Evolutionary conservation across 2,888 invertebrate species (phyloP).

Genomic region (Acrobasis repandana): DNA sequence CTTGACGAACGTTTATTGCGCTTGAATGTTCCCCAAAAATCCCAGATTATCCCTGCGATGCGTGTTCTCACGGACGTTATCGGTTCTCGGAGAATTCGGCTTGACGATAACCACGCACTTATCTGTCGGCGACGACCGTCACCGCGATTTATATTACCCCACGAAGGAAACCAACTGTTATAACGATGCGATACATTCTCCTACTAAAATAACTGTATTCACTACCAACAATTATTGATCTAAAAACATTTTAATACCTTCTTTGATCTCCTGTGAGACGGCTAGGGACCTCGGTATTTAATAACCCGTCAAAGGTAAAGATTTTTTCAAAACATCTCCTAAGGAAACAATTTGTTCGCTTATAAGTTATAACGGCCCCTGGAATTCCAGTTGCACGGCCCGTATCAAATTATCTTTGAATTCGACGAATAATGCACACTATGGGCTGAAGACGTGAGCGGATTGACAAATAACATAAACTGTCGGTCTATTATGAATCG

Average conservation of each 20-base stretch:
- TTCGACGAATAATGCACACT: constrained; percentile 44
- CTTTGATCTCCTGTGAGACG: constrained; percentile 1
- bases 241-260: neutral
- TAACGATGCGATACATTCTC: neutral
- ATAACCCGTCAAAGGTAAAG: neutral
- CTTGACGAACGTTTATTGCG: constrained; percentile 49
- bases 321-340: neutral
- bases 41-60: constrained; percentile 52
- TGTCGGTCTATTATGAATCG: constrained; percentile 49
- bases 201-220: neutral
- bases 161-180: constrained; percentile 8
- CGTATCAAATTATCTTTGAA: constrained; percentile 50
- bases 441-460: constrained; percentile 55
- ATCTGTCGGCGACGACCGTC: constrained; percentile 55
- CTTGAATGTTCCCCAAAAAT: constrained; percentile 46
- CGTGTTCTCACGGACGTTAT: constrained; percentile 70
- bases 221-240: neutral
- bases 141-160: constrained; percentile 48
- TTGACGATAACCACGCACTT: constrained; percentile 68
- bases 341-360: neutral
- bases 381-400: constrained; percentile 52
- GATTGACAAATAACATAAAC: constrained; percentile 57
- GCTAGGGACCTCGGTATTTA: neutral
- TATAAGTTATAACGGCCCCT: constrained; percentile 45
- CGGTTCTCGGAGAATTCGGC: constrained; percentile 56